phyloP scores from a whole-genome alignment of 1,140 invertebrate species.

The Pseudoatta argentina region DNA sequence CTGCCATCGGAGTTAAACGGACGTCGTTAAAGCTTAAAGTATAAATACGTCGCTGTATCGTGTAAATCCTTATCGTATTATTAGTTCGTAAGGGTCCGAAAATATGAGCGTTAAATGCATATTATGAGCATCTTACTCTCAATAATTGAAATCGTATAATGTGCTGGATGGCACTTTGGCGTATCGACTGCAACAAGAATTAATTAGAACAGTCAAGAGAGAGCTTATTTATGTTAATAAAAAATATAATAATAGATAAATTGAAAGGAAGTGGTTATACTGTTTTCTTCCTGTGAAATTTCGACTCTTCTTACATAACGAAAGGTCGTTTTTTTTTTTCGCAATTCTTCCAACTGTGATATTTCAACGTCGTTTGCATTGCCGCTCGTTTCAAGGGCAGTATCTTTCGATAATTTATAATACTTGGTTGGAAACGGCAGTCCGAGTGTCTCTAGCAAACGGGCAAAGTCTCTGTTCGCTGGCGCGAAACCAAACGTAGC shows the following conservation, averaged over 20 bases:
- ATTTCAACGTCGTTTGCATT: neutral
- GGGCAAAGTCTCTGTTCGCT: conserved; percentile 59
- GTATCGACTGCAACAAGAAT: neutral
- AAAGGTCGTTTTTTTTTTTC: neutral
- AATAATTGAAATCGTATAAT: conserved; percentile 1
- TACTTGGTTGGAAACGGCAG: conserved; percentile 5
- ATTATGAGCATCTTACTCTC: neutral
- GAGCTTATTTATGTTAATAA: neutral
- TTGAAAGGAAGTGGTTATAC: neutral
- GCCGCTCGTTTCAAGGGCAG: neutral
- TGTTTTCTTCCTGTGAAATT: neutral
- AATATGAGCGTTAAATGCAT: neutral
- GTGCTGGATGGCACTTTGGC: neutral
- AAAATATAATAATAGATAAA: neutral
- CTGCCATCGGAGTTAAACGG: conserved; percentile 38
- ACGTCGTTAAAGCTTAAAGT: conserved; percentile 2
- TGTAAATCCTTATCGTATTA: conserved; percentile 41
- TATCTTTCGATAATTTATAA: conserved; percentile 26
- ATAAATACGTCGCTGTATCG: conserved; percentile 17
- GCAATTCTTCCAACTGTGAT: neutral
- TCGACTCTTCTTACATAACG: neutral
- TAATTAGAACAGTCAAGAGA: neutral
- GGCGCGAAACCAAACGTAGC: conserved; percentile 66
- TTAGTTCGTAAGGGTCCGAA: neutral
- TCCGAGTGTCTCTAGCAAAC: conserved; percentile 42